Conservation (phyloP, 2,113 vertebrate species). For the Lycaon pictus region DNA sequence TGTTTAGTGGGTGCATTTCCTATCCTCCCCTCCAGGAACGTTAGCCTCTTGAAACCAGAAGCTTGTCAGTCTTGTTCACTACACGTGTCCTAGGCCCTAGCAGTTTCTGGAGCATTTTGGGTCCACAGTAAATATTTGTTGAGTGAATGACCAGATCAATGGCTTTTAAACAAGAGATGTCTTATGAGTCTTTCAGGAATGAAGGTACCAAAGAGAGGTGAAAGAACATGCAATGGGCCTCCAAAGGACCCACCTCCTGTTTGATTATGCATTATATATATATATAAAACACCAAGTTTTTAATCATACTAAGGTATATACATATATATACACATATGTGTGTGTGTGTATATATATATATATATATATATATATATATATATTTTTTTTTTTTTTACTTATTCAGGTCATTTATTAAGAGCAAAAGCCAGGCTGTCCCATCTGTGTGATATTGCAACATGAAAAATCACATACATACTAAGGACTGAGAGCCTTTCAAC, state of each 20-base stretch:
- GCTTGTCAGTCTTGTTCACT: not conserved
- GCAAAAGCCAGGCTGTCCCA: constrained; percentile 83
- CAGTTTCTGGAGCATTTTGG: not conserved
- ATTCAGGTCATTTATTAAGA: constrained; percentile 89
- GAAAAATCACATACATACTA: constrained; percentile 85
- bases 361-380: not conserved
- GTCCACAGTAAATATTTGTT: not conserved
- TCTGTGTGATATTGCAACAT: constrained; percentile 85
- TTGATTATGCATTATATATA: not conserved
- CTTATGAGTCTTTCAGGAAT: not conserved
- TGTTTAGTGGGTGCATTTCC: not conserved
- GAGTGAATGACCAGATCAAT: not conserved
- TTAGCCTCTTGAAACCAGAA: not conserved
- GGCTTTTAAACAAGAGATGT: not conserved
- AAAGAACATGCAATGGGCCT: not conserved
- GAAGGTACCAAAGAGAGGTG: not conserved
- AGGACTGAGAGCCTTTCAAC: constrained; percentile 85
- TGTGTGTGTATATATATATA: not conserved
- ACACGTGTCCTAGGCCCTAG: not conserved
- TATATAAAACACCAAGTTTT: not conserved
- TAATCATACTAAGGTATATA: not conserved
- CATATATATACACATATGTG: too few species aligned
- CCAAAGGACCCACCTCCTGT: not conserved
- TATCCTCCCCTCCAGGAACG: not conserved
- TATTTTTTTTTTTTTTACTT: constrained; percentile 70